Evolutionary conservation across 2,797 vertebrate species (phyloP), one percentile per base, ranked within the genome.

Genomic region (Cephalopachus bancanus): DNA sequence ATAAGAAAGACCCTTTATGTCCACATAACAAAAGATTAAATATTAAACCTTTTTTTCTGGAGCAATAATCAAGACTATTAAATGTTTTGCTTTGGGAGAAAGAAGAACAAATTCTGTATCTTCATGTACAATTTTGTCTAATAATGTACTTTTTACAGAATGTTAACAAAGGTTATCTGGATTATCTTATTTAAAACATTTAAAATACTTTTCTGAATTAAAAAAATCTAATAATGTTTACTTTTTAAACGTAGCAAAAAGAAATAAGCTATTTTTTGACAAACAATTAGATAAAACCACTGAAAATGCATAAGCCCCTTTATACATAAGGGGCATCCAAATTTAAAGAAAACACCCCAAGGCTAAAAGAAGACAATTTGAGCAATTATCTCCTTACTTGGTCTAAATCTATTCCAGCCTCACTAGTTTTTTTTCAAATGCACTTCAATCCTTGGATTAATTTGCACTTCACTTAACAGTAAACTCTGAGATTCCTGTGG

Each of bases 391-490:
- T 96, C 92, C 69, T 71, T 89, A 51, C 10, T 91, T 81, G 65
- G 57, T 71, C 60, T 89, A 86, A 76, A 55, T 83, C 67, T 93
- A 75, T 71, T 69, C 33, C 12, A 94, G 62, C 57, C 24, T 88
- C 71, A 81, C 87, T 60, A 85, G 72, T 10, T n/a, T 20, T 86
- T 96, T 97, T 74, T 94, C 83, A 92, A 88, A 3, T 78, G 30
- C 60, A 84, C 78, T 33, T 94, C 83, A 92, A 92, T 85, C 88
- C 59, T 26, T 75, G 65, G 49, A 51, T 86, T 96, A 90, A 97
- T 79, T n/a, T 95, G 87, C 60, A 95, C 85, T 95, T 95, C 49
- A 93, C 72, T 93, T 89, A 93, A 83, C 24, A 89, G 37, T 80
- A 74, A 94, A 89, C 57, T 83, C 76, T 92, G 60, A 93, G 86